A percentile compares a stretch with the other conserved stretches of the same genome.
phyloP scores from a whole-genome alignment of 1,140 invertebrate species.

The Calliopsis andreniformis region DNA sequence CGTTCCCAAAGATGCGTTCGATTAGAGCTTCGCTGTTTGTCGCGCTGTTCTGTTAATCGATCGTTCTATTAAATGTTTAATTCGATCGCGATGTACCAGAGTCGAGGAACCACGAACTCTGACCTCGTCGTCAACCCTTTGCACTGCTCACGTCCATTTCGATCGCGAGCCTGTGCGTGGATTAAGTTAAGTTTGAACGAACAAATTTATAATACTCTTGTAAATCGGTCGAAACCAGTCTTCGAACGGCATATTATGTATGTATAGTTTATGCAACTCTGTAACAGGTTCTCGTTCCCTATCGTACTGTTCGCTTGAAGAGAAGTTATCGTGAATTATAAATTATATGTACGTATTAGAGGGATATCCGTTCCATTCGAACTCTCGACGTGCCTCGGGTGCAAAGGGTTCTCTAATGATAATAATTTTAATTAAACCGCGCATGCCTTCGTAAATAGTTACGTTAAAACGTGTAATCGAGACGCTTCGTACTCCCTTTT shows the following conservation, averaged over 20 bases:
- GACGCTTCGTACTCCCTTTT: not conserved
- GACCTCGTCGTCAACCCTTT: conserved; percentile 38
- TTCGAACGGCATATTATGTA: conserved; percentile 10
- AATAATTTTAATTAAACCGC: not conserved
- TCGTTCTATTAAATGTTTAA: not conserved
- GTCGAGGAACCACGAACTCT: conserved; percentile 7
- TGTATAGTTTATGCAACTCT: conserved; percentile 10
- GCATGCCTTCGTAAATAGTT: conserved; percentile 13
- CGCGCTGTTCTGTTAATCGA: conserved; percentile 49
- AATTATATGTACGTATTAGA: conserved; percentile 4
- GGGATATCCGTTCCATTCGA: not conserved
- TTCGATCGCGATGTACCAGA: conserved; percentile 44
- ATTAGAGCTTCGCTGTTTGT: conserved; percentile 15
- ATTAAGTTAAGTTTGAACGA: conserved; percentile 42
- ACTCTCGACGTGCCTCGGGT: not conserved
- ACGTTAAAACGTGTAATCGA: not conserved
- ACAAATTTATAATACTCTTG: conserved; percentile 54
- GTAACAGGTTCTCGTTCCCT: conserved; percentile 19
- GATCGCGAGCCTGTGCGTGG: no score
- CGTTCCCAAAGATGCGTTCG: conserved; percentile 34
- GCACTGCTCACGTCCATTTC: no score
- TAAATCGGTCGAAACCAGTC: conserved; percentile 23
- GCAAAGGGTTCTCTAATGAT: conserved; percentile 27
- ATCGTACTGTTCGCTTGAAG: conserved; percentile 1
- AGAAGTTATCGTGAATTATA: not conserved